Base-by-base conservation (phyloP, 2,797 vertebrate genomes). In the Hozukius guyotensis region DNA sequence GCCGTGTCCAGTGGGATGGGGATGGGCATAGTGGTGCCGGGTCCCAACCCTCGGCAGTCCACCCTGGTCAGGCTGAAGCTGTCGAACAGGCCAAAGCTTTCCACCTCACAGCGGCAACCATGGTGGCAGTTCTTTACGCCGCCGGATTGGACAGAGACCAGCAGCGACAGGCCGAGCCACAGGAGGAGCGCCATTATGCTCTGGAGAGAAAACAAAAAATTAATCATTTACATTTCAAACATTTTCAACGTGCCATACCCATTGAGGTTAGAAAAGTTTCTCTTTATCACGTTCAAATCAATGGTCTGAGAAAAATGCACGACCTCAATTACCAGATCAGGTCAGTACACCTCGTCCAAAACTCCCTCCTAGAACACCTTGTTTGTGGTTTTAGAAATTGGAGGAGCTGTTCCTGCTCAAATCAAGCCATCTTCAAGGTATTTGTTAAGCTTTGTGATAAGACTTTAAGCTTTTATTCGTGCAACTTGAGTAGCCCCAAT, bases 51-150 rank as follows among this genome's bases (percentile, higher is more conserved):
- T 1, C 97, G 96, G 87, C 99, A 99, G 87, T 99, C 97, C 76
- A 98, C 98, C 46, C 96, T 96, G 61, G 98, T 99, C 89, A 99
- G 88, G 84, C 99, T 99, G 94, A 99, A 99, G 94, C 99, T 99
- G 93, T 98, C 97, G 0, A 99, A 99, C 73, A 99, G 96, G 34
- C 99, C 99, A 0, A 97, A 99, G 75, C 95, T 99, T 89, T 99
- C 98, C 88, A 99, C 97, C 73, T 99, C 97, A 0, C 99, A 99
- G 76, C 88, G 96, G 87, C 99, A 99, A 27, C 97, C 95, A 0
- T 96, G 96, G 89, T 97, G 97, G 89, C 99, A 99, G 71, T 96
- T 97, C 92, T 94, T 96, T 56, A 95, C 95, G 1, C 68, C 66
- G 7, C 92, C 91, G 52, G 93, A 89, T 18, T 81, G 91, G 72